These are phyloP conservation scores for Channallabes apus DNA, from an alignment of 2,797 vertebrate species.

Conservation along the genomic window DNA sequence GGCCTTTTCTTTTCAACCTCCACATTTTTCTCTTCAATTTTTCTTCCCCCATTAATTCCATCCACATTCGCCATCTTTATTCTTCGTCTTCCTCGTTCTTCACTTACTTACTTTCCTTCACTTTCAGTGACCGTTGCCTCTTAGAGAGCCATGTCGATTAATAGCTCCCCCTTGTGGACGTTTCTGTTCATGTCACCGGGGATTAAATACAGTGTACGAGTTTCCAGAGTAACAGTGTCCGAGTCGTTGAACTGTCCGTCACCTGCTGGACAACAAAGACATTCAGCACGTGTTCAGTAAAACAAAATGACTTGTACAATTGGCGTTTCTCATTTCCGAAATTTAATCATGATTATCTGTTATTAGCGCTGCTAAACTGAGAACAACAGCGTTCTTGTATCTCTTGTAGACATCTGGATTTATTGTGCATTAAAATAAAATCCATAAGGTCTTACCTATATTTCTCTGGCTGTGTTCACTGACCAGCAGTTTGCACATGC, in stretches of 20 bases:
- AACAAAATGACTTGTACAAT: neutral
- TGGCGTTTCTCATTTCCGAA: neutral
- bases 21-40: neutral
- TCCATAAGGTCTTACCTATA: neutral
- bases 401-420: neutral
- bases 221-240: neutral
- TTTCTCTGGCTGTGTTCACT: conserved; percentile 66
- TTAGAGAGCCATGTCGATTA: neutral
- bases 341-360: neutral
- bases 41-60: conserved; percentile 7
- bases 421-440: neutral
- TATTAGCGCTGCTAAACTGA: neutral
- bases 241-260: neutral
- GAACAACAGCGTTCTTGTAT: too few relatives aligned
- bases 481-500: conserved; percentile 66
- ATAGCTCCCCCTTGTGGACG: conserved; percentile 1
- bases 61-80: neutral
- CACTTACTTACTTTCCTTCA: neutral
- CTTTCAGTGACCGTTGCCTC: neutral
- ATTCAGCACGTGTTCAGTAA: neutral
- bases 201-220: neutral
- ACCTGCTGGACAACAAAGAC: conserved; percentile 15
- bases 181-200: neutral
- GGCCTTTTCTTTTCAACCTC: neutral
- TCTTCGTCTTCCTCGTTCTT: neutral